A percentile compares a stretch with the other conserved stretches of the same genome.
phyloP scores from a whole-genome alignment of 2,888 invertebrate genomes.

The Byasa hedistus region DNA sequence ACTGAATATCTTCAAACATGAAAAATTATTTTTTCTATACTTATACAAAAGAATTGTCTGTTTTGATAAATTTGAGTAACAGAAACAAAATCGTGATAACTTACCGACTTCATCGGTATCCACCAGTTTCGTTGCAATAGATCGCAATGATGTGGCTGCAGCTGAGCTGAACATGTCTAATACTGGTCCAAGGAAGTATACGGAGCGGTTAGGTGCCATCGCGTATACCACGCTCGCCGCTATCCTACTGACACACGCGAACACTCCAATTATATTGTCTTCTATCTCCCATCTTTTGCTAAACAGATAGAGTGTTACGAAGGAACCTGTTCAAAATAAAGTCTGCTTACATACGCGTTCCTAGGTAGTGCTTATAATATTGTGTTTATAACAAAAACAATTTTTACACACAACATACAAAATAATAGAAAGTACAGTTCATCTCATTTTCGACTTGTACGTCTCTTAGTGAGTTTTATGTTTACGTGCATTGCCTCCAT shows the following conservation, averaged over 20 bases:
- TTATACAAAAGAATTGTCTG: too few relatives aligned
- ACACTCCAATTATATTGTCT: conserved; percentile 72
- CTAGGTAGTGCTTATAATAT: neutral
- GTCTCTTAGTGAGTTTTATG: too few relatives aligned
- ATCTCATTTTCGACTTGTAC: too few relatives aligned
- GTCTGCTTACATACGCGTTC: neutral
- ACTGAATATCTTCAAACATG: too few relatives aligned
- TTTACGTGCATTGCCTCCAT: too few relatives aligned
- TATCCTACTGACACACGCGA: conserved; percentile 77
- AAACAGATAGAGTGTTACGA: conserved; percentile 76
- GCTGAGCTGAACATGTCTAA: conserved; percentile 80
- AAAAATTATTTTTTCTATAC: too few relatives aligned
- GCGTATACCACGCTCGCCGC: conserved; percentile 75
- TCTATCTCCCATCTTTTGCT: conserved; percentile 74
- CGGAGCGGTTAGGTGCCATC: conserved; percentile 63
- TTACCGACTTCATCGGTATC: conserved; percentile 78
- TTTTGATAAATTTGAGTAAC: too few relatives aligned
- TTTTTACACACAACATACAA: too few relatives aligned
- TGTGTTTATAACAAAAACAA: neutral
- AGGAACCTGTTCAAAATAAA: conserved; percentile 62
- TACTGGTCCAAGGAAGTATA: conserved; percentile 77
- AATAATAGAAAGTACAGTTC: too few relatives aligned
- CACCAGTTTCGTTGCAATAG: conserved; percentile 79
- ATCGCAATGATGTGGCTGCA: conserved; percentile 78
- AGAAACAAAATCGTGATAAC: conserved; percentile 36